phyloP scores from a whole-genome alignment of 2,797 vertebrate genomes.

The Petrocephalus schoutedeni region DNA sequence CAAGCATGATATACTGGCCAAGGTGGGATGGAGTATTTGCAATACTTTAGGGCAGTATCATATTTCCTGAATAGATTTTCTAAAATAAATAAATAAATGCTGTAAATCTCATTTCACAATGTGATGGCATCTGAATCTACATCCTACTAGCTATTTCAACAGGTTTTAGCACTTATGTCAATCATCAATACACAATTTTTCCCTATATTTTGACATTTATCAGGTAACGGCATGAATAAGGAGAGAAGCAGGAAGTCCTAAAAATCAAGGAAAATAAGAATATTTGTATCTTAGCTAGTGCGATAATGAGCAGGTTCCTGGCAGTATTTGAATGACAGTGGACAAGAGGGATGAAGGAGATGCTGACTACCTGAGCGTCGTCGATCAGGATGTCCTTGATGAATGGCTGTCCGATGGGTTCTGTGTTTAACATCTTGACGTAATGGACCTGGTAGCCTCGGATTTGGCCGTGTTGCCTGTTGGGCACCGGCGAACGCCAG shows the following conservation, averaged over 20 bases:
- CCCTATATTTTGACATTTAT: not conserved
- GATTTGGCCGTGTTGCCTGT: constrained; percentile 97
- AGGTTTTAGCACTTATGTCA: not conserved
- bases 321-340: not conserved
- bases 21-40: not conserved
- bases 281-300: not conserved
- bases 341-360: not conserved
- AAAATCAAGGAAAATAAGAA: not conserved
- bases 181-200: not conserved
- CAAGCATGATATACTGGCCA: not conserved
- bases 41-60: not conserved
- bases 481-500: constrained; percentile 97
- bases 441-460: constrained; percentile 99
- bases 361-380: constrained; percentile 84
- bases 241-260: not conserved
- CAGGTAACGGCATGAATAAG: not conserved
- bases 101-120: not conserved
- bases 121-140: not conserved
- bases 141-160: not conserved
- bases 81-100: not conserved
- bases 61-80: not conserved
- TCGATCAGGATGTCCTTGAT: constrained; percentile 98
- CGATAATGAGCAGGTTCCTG: not conserved
- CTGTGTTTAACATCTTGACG: constrained; percentile 95
- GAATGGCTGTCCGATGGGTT: constrained; percentile 90